phyloP scores from a whole-genome alignment of 2,888 invertebrate genomes.

The Furcula furcula region DNA sequence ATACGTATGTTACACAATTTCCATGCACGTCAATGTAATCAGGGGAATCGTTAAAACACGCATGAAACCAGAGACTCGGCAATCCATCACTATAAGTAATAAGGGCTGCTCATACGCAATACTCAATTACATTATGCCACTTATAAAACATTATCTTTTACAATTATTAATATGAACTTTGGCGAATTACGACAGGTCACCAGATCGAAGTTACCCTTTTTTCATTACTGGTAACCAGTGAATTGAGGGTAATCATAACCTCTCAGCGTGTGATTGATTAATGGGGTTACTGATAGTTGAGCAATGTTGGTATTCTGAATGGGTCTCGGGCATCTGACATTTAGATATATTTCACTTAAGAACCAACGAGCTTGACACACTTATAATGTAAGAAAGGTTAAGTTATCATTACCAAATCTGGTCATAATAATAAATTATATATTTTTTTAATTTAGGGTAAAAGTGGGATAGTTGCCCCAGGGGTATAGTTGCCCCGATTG shows the following conservation, averaged over 20 bases:
- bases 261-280: conserved; percentile 40
- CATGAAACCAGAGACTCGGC: conserved; percentile 37
- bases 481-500: too few relatives aligned
- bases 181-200: conserved; percentile 33
- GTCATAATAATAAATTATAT: too few relatives aligned
- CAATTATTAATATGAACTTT: conserved; percentile 43
- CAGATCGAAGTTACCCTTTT: conserved; percentile 26
- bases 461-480: too few relatives aligned
- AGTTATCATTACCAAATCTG: too few relatives aligned
- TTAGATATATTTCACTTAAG: conserved; percentile 29
- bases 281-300: conserved; percentile 35
- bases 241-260: conserved; percentile 45
- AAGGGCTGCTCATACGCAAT: conserved; percentile 23
- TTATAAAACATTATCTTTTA: conserved; percentile 28
- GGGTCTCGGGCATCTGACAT: conserved; percentile 37
- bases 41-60: conserved; percentile 40
- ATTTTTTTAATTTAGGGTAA: too few relatives aligned
- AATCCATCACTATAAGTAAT: conserved; percentile 40
- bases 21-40: conserved; percentile 49
- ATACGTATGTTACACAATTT: conserved; percentile 66
- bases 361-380: conserved; percentile 34
- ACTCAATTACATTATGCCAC: conserved; percentile 29
- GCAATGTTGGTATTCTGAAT: conserved; percentile 35
- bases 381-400: conserved; percentile 35
- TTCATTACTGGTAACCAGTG: conserved; percentile 26